Evolutionary conservation across 2,888 invertebrate species (phyloP), one percentile per base, ranked within the genome.

Genomic region (Archips crataeganus): DNA sequence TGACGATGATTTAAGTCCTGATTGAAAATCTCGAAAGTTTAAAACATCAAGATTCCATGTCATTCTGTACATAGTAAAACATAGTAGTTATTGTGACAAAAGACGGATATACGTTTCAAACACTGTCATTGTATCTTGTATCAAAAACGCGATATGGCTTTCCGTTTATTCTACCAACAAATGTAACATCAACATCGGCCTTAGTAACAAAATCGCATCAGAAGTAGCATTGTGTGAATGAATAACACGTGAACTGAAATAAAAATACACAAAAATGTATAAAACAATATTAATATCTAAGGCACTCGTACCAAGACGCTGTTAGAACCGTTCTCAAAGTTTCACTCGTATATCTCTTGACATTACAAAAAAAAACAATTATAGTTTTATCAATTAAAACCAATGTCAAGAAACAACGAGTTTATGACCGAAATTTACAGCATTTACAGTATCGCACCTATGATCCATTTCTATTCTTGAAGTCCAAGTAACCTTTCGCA

Each of bases 241-340:
- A 77, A 78, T 75, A 76, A 75, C 77, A 77, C 72, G 70, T 70
- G 3, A 68, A 78, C 84, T 85, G 81, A 84, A 85, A 85, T 83
- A 78, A 81, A 78, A 79, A 84, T 81, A 84, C 82, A 85, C 82
- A 84, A 74, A 72, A 82, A 42, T 70, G 62, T 70, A 63, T 45
- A 84, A 86, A 77, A 82, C 54, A 81, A 86, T 71, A 87, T 89
- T 90, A 91, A 88, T 87, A 88, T 82, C 87, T 90, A 91, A 89
- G 80, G 84, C 94, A 93, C 93, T 94, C 93, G 93, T 94, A 94
- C 94, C 90, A 93, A 92, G 93, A 94, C 94, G 94, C 94, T 94
- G 94, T 94, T 94, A 93, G 89, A 88, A 83, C 81, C 82, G 83
- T 84, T 84, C 84, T 80, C 77, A 78, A 76, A 39, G 32, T 49